Conservation (phyloP, 2,888 invertebrate genomes). For the Chironomus tentans region DNA sequence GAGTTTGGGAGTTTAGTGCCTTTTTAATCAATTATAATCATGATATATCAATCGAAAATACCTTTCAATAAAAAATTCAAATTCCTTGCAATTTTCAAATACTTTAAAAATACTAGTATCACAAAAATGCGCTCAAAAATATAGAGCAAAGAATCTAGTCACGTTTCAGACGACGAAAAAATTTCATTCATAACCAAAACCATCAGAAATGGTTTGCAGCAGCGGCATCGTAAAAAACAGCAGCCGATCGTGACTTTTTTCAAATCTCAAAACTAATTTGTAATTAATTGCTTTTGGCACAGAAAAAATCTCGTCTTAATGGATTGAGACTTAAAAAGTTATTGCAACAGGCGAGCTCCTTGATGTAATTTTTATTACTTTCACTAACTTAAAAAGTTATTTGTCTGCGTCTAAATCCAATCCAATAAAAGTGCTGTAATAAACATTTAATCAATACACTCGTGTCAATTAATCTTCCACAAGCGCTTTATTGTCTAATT, state of each 20-base stretch:
- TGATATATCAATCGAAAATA: too few species aligned
- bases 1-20: too few species aligned
- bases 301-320: background rate
- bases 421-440: background rate
- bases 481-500: conserved; percentile 6
- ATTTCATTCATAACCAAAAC: too few species aligned
- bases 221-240: background rate
- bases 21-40: too few species aligned
- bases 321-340: background rate
- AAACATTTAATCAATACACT: background rate
- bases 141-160: too few species aligned
- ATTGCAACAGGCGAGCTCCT: background rate
- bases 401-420: too few species aligned
- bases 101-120: too few species aligned
- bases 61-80: too few species aligned
- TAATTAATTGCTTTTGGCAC: background rate
- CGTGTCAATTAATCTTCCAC: background rate
- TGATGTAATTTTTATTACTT: background rate
- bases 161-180: too few species aligned
- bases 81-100: too few species aligned
- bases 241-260: background rate
- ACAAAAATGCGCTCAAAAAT: too few species aligned
- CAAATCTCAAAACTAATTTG: background rate
- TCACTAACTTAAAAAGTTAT: background rate
- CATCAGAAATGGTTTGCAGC: background rate